Evolutionary conservation across 1,140 invertebrate species (phyloP).

Genomic region (Linepithema humile): DNA sequence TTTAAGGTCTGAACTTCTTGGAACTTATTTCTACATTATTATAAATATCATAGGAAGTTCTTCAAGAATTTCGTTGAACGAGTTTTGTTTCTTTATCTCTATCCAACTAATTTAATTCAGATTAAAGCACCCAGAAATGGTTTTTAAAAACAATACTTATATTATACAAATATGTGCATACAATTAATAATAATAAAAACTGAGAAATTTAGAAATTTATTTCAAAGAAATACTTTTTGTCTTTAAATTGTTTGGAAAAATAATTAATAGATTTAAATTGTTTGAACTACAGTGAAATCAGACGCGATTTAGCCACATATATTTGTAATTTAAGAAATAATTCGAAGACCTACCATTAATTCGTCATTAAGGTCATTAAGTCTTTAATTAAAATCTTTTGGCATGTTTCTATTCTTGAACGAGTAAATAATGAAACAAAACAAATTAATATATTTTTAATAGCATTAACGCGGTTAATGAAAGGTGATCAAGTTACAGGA

Average conservation of each 20-base stretch:
- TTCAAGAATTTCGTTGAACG: not conserved
- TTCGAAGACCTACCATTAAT: too few species aligned
- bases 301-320: not conserved
- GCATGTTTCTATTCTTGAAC: not conserved
- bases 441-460: not conserved
- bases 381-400: not conserved
- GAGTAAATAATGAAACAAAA: not conserved
- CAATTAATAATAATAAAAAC: not conserved
- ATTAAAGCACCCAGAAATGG: not conserved
- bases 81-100: not conserved
- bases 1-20: not conserved
- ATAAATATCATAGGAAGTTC: not conserved
- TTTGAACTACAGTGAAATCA: not conserved
- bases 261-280: too few species aligned
- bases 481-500: not conserved
- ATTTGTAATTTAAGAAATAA: not conserved
- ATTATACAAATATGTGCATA: not conserved
- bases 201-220: not conserved
- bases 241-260: not conserved
- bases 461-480: not conserved
- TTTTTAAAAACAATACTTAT: not conserved
- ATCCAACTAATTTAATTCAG: not conserved
- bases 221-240: not conserved
- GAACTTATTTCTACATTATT: not conserved
- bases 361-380: too few species aligned